phyloP scores from a whole-genome alignment of 2,888 invertebrate species.

The Clistopyga incitator region DNA sequence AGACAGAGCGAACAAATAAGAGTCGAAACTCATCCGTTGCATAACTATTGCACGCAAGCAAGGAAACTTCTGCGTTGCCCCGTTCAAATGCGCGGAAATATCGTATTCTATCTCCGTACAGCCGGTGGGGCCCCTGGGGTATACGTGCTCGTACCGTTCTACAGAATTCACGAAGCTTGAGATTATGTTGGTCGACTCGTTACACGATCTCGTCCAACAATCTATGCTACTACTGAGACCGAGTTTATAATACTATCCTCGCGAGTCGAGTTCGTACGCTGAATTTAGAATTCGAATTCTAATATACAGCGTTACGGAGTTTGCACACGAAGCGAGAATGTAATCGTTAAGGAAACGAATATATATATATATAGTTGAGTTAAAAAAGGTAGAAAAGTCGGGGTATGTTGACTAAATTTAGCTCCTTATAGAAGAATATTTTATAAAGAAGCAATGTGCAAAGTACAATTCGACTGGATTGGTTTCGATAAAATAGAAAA shows the following conservation, averaged over 20 bases:
- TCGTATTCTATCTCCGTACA: slow-evolving; percentile 75
- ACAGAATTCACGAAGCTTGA: slow-evolving; percentile 73
- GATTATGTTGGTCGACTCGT: slow-evolving; percentile 70
- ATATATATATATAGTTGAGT: not conserved
- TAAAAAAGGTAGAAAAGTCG: too few species aligned
- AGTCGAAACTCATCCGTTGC: slow-evolving; percentile 18
- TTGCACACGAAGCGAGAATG: slow-evolving; percentile 15
- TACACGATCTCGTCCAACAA: slow-evolving; percentile 65
- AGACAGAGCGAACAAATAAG: slow-evolving; percentile 8
- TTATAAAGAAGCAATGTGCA: too few species aligned
- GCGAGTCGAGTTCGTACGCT: slow-evolving; percentile 50
- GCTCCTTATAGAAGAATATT: too few species aligned
- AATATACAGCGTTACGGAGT: slow-evolving; percentile 14
- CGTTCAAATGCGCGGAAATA: slow-evolving; percentile 71
- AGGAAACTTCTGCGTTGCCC: slow-evolving; percentile 24
- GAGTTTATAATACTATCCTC: slow-evolving; percentile 58
- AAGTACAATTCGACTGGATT: too few species aligned
- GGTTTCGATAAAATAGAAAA: too few species aligned
- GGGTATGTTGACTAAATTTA: too few species aligned
- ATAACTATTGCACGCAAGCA: slow-evolving; percentile 33
- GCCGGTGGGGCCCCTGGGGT: slow-evolving; percentile 60
- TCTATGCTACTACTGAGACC: slow-evolving; percentile 57
- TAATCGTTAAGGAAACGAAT: slow-evolving; percentile 9
- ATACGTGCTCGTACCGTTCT: slow-evolving; percentile 64
- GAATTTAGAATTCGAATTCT: slow-evolving; percentile 54